Conservation (phyloP, 2,113 vertebrate genomes). For the Cebus imitator region DNA sequence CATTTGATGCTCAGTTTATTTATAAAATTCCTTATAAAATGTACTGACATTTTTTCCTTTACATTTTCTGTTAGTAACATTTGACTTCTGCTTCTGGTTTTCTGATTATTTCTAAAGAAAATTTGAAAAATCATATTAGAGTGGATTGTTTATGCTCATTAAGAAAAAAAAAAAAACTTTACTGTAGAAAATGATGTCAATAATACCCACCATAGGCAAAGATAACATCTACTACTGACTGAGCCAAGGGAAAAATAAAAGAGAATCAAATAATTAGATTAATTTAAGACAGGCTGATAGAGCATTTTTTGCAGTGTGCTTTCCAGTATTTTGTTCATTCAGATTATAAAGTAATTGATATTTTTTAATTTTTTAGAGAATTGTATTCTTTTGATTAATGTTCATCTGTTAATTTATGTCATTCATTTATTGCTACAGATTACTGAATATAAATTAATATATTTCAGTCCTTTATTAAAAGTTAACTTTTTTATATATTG, state of each 20-base stretch:
- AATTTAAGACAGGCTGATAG: not conserved
- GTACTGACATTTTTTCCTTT: not conserved
- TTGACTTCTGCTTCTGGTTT: constrained; percentile 35
- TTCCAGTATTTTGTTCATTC: not conserved
- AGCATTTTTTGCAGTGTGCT: not conserved
- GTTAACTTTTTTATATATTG: not conserved
- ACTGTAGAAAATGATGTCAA: not conserved
- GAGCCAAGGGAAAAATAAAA: not conserved
- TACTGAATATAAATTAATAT: not conserved
- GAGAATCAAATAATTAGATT: not conserved
- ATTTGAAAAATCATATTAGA: not conserved
- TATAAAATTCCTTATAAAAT: constrained; percentile 30
- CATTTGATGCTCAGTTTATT: constrained; percentile 28
- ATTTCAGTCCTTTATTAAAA: not conserved
- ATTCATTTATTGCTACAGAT: not conserved
- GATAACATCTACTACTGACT: not conserved
- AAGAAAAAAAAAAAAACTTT: not conserved
- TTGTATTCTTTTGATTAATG: not conserved
- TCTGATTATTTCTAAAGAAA: constrained; percentile 31
- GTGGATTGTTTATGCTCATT: not conserved
- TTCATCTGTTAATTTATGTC: constrained; percentile 15
- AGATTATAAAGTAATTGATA: not conserved
- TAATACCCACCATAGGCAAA: not conserved
- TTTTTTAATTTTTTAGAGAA: not conserved
- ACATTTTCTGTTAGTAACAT: constrained; percentile 27